Percentiles rank a stretch among this genome's conserved stretches.
These are phyloP conservation scores for Lasioglossum malachurum DNA, from an alignment of 2,888 invertebrate species.

Conservation along the genomic window DNA sequence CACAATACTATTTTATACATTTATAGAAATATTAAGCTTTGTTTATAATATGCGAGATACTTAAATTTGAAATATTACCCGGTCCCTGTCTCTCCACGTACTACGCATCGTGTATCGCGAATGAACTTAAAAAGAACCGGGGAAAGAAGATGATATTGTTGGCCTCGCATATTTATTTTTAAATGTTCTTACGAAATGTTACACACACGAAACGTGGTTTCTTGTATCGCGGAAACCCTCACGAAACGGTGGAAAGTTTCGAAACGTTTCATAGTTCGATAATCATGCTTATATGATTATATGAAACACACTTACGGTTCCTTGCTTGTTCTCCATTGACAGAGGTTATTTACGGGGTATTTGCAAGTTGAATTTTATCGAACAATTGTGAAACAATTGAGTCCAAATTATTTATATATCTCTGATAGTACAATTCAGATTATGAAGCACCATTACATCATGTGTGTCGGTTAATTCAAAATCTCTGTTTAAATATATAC, in stretches of 20 bases:
- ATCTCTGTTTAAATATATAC: constrained; percentile 8
- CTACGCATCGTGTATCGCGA: constrained; percentile 68
- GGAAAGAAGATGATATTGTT: constrained; percentile 34
- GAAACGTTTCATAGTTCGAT: background rate
- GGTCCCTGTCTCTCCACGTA: constrained; percentile 77
- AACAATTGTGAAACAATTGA: background rate
- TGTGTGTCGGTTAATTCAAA: constrained; percentile 5
- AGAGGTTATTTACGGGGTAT: constrained; percentile 21
- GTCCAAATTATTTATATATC: constrained; percentile 5
- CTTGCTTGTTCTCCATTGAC: constrained; percentile 16
- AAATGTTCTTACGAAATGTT: constrained; percentile 63
- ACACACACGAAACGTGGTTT: constrained; percentile 25
- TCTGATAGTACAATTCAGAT: constrained; percentile 3
- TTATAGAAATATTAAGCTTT: background rate
- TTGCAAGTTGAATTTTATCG: background rate
- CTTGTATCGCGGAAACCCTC: constrained; percentile 16
- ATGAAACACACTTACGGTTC: constrained; percentile 37
- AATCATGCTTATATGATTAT: background rate
- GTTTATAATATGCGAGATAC: background rate
- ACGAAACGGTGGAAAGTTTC: background rate
- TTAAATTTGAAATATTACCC: constrained; percentile 62
- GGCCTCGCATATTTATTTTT: constrained; percentile 52
- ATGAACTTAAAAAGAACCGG: constrained; percentile 29
- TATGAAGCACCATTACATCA: constrained; percentile 32
- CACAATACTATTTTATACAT: background rate